Base-by-base conservation (phyloP, 1,140 invertebrate species). In the Caenorhabditis latens region DNA sequence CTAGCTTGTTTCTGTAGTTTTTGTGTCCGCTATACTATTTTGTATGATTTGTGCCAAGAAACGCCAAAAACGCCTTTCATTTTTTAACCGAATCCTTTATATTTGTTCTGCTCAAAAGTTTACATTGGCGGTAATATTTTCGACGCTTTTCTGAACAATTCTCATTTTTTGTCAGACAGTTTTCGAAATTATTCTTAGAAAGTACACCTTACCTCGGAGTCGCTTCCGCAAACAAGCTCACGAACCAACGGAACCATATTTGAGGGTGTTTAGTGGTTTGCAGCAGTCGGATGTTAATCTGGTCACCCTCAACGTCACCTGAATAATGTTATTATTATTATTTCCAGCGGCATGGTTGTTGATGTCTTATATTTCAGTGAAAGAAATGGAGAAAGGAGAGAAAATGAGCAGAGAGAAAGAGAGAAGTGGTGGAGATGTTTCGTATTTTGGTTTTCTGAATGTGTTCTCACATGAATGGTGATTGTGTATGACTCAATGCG, bases 211-310 rank as follows among this genome's bases (percentile, higher is more conserved):
- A 79, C 71, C 71, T 79, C 46, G 21, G 19, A 43, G 9, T 79
- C 46, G 24, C 19, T n/a, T 9, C 71, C 71, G 19, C 71, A 79
- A n/a, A 79, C 71, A 11, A 79, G 46, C 46, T 79, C 46, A 13
- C 71, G 71, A 24, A 79, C 71, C 21, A 79, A n/a, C n/a, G 71
- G 71, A 79, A 79, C 8, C 71, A 79, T 79, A 3, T 32, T 79
- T 50, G 6, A 13, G 19, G 19, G 1, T 8, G 21, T 7, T 24
- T 63, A 9, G 19, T 32, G 3, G 24, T 14, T 9, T 14, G 21
- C 61, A 21, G 61, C 24, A 32, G 61, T 21, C 32, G 24, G 21
- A 11, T 63, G 21, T 32, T 63, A 32, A 32, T 63, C 21, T 9
- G 21, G 61, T 63, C 21, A 24, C 11, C 24, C 61, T 6, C 19